Conservation (phyloP, 2,888 invertebrate genomes). For the Microplitis deprimator region DNA sequence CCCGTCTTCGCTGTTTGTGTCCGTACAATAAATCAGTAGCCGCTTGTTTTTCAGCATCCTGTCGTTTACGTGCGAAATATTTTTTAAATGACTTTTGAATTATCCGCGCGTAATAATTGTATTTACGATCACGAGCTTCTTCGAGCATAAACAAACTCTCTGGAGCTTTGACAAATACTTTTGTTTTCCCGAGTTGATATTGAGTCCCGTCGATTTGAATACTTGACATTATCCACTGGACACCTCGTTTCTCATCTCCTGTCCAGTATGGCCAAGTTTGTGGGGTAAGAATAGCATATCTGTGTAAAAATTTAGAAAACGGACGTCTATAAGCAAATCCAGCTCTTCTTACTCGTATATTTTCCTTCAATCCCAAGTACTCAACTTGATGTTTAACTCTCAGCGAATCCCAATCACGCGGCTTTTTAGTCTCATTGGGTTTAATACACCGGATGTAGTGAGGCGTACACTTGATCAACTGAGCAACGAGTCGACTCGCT, state of each 20-base stretch:
- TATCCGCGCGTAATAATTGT: slow-evolving; percentile 77
- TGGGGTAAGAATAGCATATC: slow-evolving; percentile 78
- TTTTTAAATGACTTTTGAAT: slow-evolving; percentile 80
- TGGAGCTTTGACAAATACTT: slow-evolving; percentile 80
- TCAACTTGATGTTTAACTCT: slow-evolving; percentile 78
- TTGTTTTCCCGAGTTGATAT: slow-evolving; percentile 78
- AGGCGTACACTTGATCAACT: slow-evolving; percentile 78
- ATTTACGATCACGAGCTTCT: slow-evolving; percentile 78
- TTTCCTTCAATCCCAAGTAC: slow-evolving; percentile 80
- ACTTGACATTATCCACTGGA: slow-evolving; percentile 74
- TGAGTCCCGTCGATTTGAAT: slow-evolving; percentile 76
- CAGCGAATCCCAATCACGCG: slow-evolving; percentile 78
- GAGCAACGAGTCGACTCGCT: slow-evolving; percentile 78
- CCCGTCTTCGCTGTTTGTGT: slow-evolving; percentile 77
- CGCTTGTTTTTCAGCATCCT: slow-evolving; percentile 75
- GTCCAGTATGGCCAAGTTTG: slow-evolving; percentile 78
- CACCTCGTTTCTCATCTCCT: slow-evolving; percentile 73
- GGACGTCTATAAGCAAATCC: slow-evolving; percentile 79
- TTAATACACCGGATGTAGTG: slow-evolving; percentile 82
- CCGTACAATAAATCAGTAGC: slow-evolving; percentile 72
- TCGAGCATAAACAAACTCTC: slow-evolving; percentile 79
- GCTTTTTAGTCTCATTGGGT: slow-evolving; percentile 79
- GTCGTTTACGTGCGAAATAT: slow-evolving; percentile 76
- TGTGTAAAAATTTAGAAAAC: slow-evolving; percentile 77
- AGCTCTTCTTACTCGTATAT: slow-evolving; percentile 78